Conservation (phyloP, 1,140 invertebrate genomes). For the Cataglyphis hispanica region DNA sequence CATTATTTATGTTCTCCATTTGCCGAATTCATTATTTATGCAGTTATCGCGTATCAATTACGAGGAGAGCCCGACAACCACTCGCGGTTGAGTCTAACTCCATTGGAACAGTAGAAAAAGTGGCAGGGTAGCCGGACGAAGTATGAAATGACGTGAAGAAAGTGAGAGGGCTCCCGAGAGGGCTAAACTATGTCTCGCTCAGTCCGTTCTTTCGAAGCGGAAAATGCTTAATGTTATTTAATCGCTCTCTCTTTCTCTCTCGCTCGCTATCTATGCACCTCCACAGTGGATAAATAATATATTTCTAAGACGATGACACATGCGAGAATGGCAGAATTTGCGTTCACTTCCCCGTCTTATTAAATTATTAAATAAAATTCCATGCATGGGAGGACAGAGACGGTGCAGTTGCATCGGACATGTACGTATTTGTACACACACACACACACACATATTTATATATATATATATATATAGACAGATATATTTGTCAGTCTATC, state of each 20-base stretch:
- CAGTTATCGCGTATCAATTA: background rate
- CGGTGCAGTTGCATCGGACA: constrained; percentile 62
- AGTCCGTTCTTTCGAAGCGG: background rate
- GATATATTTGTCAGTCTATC: constrained; percentile 45
- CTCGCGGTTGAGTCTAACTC: background rate
- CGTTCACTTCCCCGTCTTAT: background rate
- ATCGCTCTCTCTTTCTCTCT: background rate
- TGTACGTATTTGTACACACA: constrained; percentile 37
- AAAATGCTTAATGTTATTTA: constrained; percentile 24
- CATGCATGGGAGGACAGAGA: background rate
- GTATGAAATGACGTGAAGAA: constrained; percentile 14
- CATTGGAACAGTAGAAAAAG: background rate
- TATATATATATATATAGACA: background rate
- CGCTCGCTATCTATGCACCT: constrained; percentile 12
- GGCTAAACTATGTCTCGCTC: constrained; percentile 5
- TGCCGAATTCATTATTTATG: constrained; percentile 9
- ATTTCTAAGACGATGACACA: constrained; percentile 19
- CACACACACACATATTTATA: too few species aligned
- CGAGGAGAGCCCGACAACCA: background rate
- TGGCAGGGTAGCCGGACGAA: background rate
- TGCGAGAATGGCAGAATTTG: background rate
- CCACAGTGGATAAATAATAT: background rate
- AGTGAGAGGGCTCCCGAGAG: background rate
- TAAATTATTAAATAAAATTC: constrained; percentile 69
- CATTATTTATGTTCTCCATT: constrained; percentile 5